Evolutionary conservation across 2,888 invertebrate genomes (phyloP).

Genomic region (Laspeyria flexula): DNA sequence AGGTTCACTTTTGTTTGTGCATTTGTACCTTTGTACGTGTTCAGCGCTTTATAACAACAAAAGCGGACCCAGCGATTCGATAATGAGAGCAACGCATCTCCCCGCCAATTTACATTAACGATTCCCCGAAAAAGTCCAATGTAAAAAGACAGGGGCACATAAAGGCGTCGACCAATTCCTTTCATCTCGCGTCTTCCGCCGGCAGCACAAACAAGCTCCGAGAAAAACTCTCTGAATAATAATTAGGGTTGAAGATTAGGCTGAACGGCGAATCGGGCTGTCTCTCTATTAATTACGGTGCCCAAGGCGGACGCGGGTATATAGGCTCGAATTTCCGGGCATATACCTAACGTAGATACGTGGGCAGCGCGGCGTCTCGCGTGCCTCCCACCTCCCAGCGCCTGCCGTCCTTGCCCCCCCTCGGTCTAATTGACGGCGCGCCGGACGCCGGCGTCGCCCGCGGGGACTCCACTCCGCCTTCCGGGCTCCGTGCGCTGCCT

Average conservation of each 20-base stretch:
- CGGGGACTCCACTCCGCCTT: conserved; percentile 74
- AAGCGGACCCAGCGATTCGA: conserved; percentile 26
- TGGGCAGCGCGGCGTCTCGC: conserved; percentile 55
- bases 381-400: conserved; percentile 49
- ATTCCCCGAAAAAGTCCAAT: conserved; percentile 53
- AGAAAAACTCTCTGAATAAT: conserved; percentile 63
- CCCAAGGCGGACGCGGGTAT: conserved; percentile 51
- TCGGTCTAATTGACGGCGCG: conserved; percentile 79
- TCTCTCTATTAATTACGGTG: conserved; percentile 74
- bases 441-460: conserved; percentile 73
- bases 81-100: conserved; percentile 56
- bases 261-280: conserved; percentile 48
- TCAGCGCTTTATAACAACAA: neutral
- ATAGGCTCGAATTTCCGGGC: conserved; percentile 79
- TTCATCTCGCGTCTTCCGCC: conserved; percentile 57
- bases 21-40: neutral
- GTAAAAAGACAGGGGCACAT: conserved; percentile 46
- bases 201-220: conserved; percentile 42
- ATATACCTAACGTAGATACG: conserved; percentile 67
- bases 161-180: conserved; percentile 51
- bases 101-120: conserved; percentile 67
- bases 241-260: conserved; percentile 53
- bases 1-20: conserved; percentile 45
- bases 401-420: conserved; percentile 54
- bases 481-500: conserved; percentile 61